These are phyloP conservation scores for Caenorhabditis sulstoni DNA, from an alignment of 2,888 invertebrate genomes.

Conservation along the genomic window DNA sequence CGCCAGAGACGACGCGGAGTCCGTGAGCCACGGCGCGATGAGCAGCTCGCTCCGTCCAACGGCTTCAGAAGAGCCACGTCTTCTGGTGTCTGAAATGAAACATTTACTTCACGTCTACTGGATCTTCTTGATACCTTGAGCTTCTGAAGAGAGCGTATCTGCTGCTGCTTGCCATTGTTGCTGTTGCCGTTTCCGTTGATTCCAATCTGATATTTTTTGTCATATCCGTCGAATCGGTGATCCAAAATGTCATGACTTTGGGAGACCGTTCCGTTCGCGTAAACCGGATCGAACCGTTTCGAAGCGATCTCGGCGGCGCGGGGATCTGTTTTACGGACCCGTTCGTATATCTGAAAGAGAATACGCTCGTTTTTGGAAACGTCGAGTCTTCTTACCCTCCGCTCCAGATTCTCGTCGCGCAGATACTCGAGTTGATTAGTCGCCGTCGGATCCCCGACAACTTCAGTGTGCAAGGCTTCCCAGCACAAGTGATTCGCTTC, in stretches of 20 bases:
- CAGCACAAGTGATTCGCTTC: slow-evolving; percentile 75
- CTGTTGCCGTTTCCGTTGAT: background rate
- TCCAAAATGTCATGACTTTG: slow-evolving; percentile 25
- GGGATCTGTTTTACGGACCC: slow-evolving; percentile 47
- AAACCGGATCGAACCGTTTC: slow-evolving; percentile 47
- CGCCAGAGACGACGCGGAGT: slow-evolving; percentile 52
- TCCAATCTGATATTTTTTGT: slow-evolving; percentile 42
- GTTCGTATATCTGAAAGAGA: slow-evolving; percentile 41
- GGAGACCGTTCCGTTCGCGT: slow-evolving; percentile 43
- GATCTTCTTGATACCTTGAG: background rate
- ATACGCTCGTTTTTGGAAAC: background rate
- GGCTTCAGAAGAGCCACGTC: slow-evolving; percentile 52
- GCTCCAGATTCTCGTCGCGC: slow-evolving; percentile 70
- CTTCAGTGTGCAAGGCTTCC: slow-evolving; percentile 67
- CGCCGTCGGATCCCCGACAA: slow-evolving; percentile 20
- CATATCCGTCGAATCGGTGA: slow-evolving; percentile 48
- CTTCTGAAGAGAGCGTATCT: slow-evolving; percentile 39
- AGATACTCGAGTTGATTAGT: slow-evolving; percentile 71
- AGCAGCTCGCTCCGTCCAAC: slow-evolving; percentile 15
- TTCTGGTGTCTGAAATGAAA: slow-evolving; percentile 39
- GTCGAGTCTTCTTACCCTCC: slow-evolving; percentile 20
- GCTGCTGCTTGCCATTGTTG: slow-evolving; percentile 32
- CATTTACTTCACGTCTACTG: background rate
- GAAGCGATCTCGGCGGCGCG: slow-evolving; percentile 55
- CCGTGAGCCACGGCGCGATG: slow-evolving; percentile 17